Evolutionary conservation across 1,140 invertebrate genomes (phyloP).

Genomic region (Eupristina koningsbergeri): DNA sequence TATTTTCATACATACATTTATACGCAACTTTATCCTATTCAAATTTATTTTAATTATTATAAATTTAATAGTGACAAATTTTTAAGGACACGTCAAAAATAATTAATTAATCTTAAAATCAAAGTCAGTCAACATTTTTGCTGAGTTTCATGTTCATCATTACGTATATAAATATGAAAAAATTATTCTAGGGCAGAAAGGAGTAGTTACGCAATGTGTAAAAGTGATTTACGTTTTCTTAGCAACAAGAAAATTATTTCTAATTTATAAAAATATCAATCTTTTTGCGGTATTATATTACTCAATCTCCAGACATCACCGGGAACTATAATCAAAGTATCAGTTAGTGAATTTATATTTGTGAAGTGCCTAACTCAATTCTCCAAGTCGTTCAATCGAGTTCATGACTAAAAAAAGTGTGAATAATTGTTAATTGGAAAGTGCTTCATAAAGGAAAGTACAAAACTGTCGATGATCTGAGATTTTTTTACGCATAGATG

Average conservation of each 20-base stretch:
- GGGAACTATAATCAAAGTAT: background rate
- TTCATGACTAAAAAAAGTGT: slow-evolving; percentile 27
- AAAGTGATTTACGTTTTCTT: slow-evolving; percentile 26
- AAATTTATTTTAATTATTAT: too few species aligned
- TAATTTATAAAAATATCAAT: slow-evolving; percentile 18
- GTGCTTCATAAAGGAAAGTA: slow-evolving; percentile 24
- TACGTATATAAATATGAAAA: background rate
- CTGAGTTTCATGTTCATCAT: background rate
- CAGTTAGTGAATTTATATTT: background rate
- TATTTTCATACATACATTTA: too few species aligned
- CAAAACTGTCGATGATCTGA: background rate
- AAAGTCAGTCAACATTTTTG: too few species aligned
- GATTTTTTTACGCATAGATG: slow-evolving; percentile 2
- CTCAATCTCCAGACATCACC: background rate
- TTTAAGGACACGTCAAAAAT: too few species aligned
- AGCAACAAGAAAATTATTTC: slow-evolving; percentile 26
- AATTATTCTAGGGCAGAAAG: background rate
- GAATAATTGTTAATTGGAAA: slow-evolving; percentile 36
- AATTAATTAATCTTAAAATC: too few species aligned
- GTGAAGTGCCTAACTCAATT: background rate
- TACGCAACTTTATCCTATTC: too few species aligned
- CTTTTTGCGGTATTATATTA: slow-evolving; percentile 18
- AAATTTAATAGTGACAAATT: too few species aligned
- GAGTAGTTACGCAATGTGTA: slow-evolving; percentile 25
- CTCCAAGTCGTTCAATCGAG: slow-evolving; percentile 18